phyloP scores from a whole-genome alignment of 2,113 vertebrate species.

The Phalacrocorax pelagicus region DNA sequence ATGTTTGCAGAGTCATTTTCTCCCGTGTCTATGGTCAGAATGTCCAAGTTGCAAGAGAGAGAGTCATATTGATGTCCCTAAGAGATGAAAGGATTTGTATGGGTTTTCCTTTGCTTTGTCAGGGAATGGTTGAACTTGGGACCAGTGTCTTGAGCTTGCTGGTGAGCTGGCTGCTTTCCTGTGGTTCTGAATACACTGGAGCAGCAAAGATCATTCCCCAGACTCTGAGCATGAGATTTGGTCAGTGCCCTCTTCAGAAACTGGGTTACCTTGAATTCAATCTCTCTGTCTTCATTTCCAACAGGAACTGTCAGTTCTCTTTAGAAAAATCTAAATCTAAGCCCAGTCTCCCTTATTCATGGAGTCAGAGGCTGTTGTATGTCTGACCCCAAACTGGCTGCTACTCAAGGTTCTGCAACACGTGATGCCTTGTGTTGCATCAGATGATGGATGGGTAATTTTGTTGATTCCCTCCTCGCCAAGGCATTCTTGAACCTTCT shows the following conservation, averaged over 20 bases:
- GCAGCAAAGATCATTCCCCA: not conserved
- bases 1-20: not conserved
- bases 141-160: not conserved
- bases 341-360: not conserved
- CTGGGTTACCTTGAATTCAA: not conserved
- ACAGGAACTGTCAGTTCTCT: not conserved
- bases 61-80: not conserved
- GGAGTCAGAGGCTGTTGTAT: not conserved
- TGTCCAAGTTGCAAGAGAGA: not conserved
- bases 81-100: not conserved
- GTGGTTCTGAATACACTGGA: not conserved
- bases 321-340: not conserved
- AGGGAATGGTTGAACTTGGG: not conserved
- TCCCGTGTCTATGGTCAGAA: not conserved
- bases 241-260: not conserved
- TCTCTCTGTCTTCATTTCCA: not conserved
- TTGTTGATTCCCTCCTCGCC: not conserved
- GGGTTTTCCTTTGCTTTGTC: not conserved
- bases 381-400: not conserved
- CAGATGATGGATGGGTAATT: not conserved
- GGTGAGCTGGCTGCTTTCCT: not conserved
- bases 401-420: not conserved
- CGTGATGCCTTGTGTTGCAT: not conserved
- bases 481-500: not conserved
- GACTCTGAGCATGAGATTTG: not conserved